A percentile compares a stretch with the other conserved stretches of the same genome.
Conservation (phyloP, 2,113 vertebrate genomes). For the Phoxinus phoxinus region DNA sequence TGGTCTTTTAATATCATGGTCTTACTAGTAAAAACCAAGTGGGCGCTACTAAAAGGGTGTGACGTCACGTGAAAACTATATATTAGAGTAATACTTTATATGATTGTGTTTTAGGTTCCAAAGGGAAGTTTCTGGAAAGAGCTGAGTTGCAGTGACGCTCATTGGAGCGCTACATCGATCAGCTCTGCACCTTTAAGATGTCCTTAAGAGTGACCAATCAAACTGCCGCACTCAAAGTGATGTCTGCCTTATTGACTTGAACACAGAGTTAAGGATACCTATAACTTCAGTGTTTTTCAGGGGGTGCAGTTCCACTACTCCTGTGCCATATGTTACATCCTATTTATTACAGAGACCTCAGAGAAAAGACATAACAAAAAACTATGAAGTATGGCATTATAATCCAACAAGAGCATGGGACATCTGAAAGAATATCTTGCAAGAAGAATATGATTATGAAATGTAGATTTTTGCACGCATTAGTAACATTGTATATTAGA, state of each 20-base stretch:
- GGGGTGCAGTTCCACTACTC: conserved; percentile 32
- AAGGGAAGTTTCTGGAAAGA: conserved; percentile 63
- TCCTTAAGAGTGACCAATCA: conserved; percentile 44
- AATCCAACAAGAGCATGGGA: conserved; percentile 61
- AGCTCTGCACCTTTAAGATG: conserved; percentile 42
- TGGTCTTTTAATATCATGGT: no score
- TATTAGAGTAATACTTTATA: background rate
- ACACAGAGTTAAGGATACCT: conserved; percentile 50
- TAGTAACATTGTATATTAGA: background rate
- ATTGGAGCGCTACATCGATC: conserved; percentile 44
- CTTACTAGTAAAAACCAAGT: no score
- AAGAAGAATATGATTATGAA: conserved; percentile 71
- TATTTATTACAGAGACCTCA: conserved; percentile 65
- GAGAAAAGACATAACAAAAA: conserved; percentile 37
- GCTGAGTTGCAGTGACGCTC: conserved; percentile 45
- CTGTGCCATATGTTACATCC: conserved; percentile 50
- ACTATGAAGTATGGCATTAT: conserved; percentile 63
- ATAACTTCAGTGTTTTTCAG: conserved; percentile 15
- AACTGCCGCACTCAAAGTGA: conserved; percentile 33
- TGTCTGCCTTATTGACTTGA: conserved; percentile 61
- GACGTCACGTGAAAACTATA: no score
- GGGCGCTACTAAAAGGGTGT: no score
- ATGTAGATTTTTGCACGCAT: conserved; percentile 43
- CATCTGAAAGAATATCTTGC: conserved; percentile 67
- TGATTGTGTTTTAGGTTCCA: conserved; percentile 61